Base-by-base conservation (phyloP, 2,797 vertebrate species). In the Sebastes kiyomatsui region DNA sequence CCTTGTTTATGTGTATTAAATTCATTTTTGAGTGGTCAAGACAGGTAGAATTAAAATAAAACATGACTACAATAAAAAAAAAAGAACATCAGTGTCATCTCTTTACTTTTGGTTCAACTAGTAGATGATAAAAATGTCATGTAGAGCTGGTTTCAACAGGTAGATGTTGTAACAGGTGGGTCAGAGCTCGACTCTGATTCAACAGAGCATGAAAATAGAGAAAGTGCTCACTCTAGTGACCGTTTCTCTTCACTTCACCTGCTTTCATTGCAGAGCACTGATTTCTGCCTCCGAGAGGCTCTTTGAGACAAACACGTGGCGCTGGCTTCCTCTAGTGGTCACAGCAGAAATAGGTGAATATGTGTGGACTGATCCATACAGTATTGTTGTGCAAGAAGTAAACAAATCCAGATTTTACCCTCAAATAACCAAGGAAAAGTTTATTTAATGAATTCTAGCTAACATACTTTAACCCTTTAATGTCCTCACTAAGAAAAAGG, bases 301-400 rank as follows among this genome's bases (percentile, higher is more conserved):
- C 9, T 10, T 5, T 56, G 13, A 49, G 16, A 77, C 35, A 67
- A 74, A 88, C 42, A 54, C 5, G 11, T 28, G 68, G 28, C n/a
- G 13, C 3, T 3, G 27, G 80, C 83, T 28, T 91, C 90, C 81
- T 88, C 94, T 85, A 55, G 87, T 92, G 94, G 88, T 38, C 38
- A 38, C 10, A 76, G 22, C 13, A 56, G 52, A 68, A 60, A 82
- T 2, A 32, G 13, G 14, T 27, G 32, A 33, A 27, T 22, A 72
- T n/a, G 14, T 16, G 28, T 25, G 10, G 4, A 10, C 9, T 7
- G 5, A 58, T 9, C 22, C 1, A 8, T 11, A 22, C 27, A 54
- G 20, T 6, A 6, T 27, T 54, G 16, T 66, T 25, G 8, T 59
- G 22, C 6, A 61, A 14, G 30, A 16, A 33, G 32, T 7, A 23